Conservation (phyloP, 2,888 invertebrate genomes). For the Callyntrura guangdongensis region DNA sequence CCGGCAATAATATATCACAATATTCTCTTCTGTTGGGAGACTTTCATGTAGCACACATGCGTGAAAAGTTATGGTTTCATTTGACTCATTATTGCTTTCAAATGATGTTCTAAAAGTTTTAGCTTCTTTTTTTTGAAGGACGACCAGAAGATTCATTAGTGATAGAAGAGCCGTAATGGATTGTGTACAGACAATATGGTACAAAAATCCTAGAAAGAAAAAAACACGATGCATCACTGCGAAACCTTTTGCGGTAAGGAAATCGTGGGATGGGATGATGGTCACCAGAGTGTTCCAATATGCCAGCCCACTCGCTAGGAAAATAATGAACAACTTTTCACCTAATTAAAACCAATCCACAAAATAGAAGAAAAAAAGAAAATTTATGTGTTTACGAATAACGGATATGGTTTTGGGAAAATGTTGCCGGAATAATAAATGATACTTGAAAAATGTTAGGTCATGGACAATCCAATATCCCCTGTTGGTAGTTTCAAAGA, state of each 20-base stretch:
- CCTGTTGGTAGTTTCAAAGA: slow-evolving; percentile 1
- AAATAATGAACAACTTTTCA: slow-evolving; percentile 71
- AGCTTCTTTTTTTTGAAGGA: slow-evolving; percentile 53
- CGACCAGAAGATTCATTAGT: slow-evolving; percentile 6
- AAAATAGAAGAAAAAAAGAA: slow-evolving; percentile 7
- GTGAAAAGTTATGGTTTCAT: slow-evolving; percentile 73
- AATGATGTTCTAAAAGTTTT: slow-evolving; percentile 75
- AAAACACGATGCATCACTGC: slow-evolving; percentile 1
- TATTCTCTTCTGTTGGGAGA: neutral
- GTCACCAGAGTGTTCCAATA: slow-evolving; percentile 37
- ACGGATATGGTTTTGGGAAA: slow-evolving; percentile 11
- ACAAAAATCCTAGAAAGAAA: neutral
- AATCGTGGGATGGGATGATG: slow-evolving; percentile 45
- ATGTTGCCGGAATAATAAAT: neutral
- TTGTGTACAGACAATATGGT: neutral
- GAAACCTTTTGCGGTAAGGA: slow-evolving; percentile 50
- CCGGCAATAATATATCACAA: slow-evolving; percentile 43
- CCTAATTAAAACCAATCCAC: slow-evolving; percentile 67
- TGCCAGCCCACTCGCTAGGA: slow-evolving; percentile 38
- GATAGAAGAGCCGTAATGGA: too few species aligned
- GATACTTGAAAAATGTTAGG: neutral
- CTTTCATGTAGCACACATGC: slow-evolving; percentile 65
- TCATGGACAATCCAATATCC: neutral
- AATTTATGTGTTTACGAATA: slow-evolving; percentile 54
- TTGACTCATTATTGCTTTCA: slow-evolving; percentile 73